These are phyloP conservation scores for Fistularia commersonii DNA, from an alignment of 2,797 vertebrate species.

Conservation along the genomic window DNA sequence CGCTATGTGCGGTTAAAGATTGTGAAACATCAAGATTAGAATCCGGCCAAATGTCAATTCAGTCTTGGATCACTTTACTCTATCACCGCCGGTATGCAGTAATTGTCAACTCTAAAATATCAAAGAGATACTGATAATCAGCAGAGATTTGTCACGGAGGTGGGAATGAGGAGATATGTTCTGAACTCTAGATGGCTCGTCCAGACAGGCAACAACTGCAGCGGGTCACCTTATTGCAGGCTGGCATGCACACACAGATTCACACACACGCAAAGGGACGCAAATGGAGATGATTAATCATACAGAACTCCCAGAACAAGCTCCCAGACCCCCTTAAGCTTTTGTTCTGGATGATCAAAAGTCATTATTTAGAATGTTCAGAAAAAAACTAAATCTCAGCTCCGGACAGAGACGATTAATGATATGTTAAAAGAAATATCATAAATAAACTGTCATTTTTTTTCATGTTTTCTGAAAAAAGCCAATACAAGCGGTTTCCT, in stretches of 20 bases:
- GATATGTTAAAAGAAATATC: too few relatives aligned
- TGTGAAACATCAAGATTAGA: conserved; percentile 21
- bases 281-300: background rate
- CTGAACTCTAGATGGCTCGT: conserved; percentile 13
- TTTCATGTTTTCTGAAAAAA: too few relatives aligned
- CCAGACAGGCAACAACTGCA: conserved; percentile 48
- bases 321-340: too few relatives aligned
- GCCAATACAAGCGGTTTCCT: too few relatives aligned
- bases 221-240: conserved; percentile 44
- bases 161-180: conserved; percentile 3
- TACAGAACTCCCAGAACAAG: background rate
- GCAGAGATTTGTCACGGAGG: conserved; percentile 24
- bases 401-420: too few relatives aligned
- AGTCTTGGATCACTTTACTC: conserved; percentile 28
- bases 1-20: conserved; percentile 3
- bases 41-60: conserved; percentile 5
- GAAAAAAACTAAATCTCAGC: too few relatives aligned
- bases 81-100: conserved; percentile 34
- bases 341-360: too few relatives aligned
- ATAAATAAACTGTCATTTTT: too few relatives aligned
- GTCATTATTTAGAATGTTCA: too few relatives aligned
- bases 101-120: conserved; percentile 19
- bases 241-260: conserved; percentile 2
- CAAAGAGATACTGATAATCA: conserved; percentile 21
- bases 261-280: background rate